These are phyloP conservation scores for Drosophila nr. fundita DNA, from an alignment of 2,888 invertebrate genomes.

Conservation along the genomic window DNA sequence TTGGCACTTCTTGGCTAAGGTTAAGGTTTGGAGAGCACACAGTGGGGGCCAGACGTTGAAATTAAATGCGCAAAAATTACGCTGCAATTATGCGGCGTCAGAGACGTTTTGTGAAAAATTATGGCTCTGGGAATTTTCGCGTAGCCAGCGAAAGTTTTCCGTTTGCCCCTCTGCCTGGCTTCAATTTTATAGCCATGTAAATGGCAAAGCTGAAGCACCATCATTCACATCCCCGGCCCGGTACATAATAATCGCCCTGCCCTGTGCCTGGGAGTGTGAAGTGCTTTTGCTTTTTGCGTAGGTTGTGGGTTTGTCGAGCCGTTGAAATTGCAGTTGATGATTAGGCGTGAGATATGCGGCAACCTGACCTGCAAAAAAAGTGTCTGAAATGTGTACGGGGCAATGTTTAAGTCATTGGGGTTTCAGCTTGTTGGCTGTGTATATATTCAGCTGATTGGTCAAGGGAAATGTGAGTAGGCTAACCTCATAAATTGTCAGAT, in stretches of 20 bases:
- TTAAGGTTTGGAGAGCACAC: constrained; percentile 54
- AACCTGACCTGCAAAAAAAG: constrained; percentile 10
- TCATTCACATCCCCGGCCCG: constrained; percentile 21
- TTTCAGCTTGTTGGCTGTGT: not conserved
- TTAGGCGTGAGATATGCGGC: constrained; percentile 58
- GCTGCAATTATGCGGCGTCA: constrained; percentile 77
- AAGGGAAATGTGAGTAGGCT: not conserved
- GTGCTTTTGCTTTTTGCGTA: constrained; percentile 40
- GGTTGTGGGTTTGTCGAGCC: constrained; percentile 33
- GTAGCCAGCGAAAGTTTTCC: constrained; percentile 63
- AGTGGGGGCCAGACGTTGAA: constrained; percentile 60
- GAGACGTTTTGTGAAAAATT: constrained; percentile 68
- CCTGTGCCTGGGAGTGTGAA: constrained; percentile 39
- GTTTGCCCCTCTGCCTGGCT: constrained; percentile 27
- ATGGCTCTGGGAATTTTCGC: constrained; percentile 72
- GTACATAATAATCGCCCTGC: constrained; percentile 55
- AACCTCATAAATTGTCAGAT: not conserved
- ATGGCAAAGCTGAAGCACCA: constrained; percentile 45
- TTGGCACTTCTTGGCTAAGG: constrained; percentile 51
- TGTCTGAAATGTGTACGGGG: constrained; percentile 10
- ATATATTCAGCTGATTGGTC: constrained; percentile 14
- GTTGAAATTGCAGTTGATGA: constrained; percentile 61
- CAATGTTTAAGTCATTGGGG: constrained; percentile 2
- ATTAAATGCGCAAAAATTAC: constrained; percentile 76
- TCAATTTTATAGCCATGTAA: constrained; percentile 72